Evolutionary conservation across 2,888 invertebrate species (phyloP).

Genomic region (Dasysyrphus tricinctus): DNA sequence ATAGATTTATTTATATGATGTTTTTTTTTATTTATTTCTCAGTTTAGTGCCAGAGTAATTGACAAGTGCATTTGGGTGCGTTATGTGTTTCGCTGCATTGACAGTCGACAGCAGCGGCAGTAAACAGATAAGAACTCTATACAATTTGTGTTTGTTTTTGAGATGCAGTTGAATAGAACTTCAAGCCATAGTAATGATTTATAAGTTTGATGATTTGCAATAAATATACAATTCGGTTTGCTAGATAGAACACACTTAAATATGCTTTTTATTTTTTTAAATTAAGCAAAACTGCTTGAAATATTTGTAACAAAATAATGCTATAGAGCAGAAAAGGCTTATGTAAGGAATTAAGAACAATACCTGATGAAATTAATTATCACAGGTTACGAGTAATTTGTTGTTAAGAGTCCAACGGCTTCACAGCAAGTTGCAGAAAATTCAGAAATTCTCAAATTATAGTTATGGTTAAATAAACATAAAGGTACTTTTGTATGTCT

Average conservation of each 20-base stretch:
- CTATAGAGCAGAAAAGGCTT: too few species aligned
- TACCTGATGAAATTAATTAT: too few species aligned
- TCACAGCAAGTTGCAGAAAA: too few species aligned
- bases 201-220: slow-evolving; percentile 12
- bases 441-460: too few species aligned
- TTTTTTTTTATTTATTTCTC: slow-evolving; percentile 2
- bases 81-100: slow-evolving; percentile 41
- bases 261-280: neutral
- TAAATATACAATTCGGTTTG: neutral
- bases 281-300: too few species aligned
- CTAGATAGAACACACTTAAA: neutral
- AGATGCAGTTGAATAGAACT: slow-evolving; percentile 49
- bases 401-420: too few species aligned
- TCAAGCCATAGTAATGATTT: slow-evolving; percentile 50
- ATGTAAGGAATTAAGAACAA: too few species aligned
- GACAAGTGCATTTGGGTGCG: slow-evolving; percentile 72
- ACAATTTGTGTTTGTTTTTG: neutral
- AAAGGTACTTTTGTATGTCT: too few species aligned
- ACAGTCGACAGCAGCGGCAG: neutral
- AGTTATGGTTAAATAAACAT: too few species aligned
- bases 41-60: slow-evolving; percentile 51
- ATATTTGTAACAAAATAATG: too few species aligned
- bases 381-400: too few species aligned
- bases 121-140: slow-evolving; percentile 32
- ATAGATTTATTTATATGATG: slow-evolving; percentile 36